Base-by-base conservation (phyloP, 2,888 invertebrate species). In the Platynereis dumerilii region DNA sequence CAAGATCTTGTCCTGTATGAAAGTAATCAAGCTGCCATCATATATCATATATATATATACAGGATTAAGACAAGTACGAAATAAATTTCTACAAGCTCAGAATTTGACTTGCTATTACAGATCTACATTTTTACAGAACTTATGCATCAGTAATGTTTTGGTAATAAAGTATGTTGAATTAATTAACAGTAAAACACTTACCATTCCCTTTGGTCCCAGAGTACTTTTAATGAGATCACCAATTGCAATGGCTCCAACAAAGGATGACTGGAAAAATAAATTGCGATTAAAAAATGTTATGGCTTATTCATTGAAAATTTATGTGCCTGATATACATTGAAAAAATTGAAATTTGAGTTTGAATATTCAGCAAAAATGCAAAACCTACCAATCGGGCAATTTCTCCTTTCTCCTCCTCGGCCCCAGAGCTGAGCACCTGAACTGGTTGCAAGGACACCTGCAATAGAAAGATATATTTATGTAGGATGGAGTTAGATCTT, bases 201-300 rank as follows among this genome's bases (percentile, higher is more conserved):
- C 87, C 98, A 99, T 98, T 80, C 99, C 99, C 86, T 99, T 99
- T 0, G 99, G 99, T 2, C 99, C 99, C 29, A 99, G 87, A 3
- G 99, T 99, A 75, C 94, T 96, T 85, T 97, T 99, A 0, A 99
- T 93, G 74, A 99, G 87, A 85, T 99, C 99, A 34, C 99, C 99
- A 79, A 99, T 94, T 17, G 98, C 97, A 77, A 98, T 98, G 24
- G 98, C 98, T 60, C 99, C 99, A 72, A 98, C 92, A 83, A 99
- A 99, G 76, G 95, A 94, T 67, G 98, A 98, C 87, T 84, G 75
- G 61, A 82, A 79, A 44, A 34, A 56, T 52, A 20, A 58, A 58
- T 56, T 22, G 22, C 29, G 22, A 56, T 12, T 1, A 28, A 1
- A 17, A 27, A 10, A 28, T n/a, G 15, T 56, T 27, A 22, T 22